These are phyloP conservation scores for Antechinus flavipes DNA, from an alignment of 2,113 vertebrate species.

Conservation along the genomic window DNA sequence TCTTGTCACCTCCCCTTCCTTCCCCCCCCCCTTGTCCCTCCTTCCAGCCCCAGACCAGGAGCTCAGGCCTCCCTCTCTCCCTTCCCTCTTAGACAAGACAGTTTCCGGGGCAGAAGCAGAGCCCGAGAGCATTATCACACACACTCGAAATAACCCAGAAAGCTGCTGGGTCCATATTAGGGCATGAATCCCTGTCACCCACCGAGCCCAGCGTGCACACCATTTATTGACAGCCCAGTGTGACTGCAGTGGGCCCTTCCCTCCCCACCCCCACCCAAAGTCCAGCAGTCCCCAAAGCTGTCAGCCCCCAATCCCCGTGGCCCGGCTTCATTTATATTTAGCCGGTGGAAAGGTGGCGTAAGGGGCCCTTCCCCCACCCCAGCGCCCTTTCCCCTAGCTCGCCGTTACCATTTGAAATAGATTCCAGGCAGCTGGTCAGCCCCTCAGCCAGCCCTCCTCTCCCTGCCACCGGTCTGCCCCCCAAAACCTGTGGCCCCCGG, in stretches of 20 bases:
- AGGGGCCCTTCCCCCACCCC: not conserved
- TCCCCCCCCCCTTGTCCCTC: constrained; percentile 6
- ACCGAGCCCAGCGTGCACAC: constrained; percentile 88
- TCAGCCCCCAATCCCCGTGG: not conserved
- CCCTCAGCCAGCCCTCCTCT: not conserved
- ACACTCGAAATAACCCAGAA: constrained; percentile 97
- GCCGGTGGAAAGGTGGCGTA: not conserved
- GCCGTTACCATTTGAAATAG: not conserved
- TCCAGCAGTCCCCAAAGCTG: constrained; percentile 39
- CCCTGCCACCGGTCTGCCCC: too few relatives aligned
- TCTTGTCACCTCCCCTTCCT: not conserved
- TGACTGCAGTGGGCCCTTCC: constrained; percentile 81
- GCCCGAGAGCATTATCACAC: constrained; percentile 95
- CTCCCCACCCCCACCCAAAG: constrained; percentile 53
- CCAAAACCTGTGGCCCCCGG: not conserved
- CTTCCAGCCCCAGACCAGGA: constrained; percentile 49
- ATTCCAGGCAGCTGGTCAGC: not conserved
- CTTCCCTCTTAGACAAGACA: constrained; percentile 56
- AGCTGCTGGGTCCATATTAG: constrained; percentile 95
- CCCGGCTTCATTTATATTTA: not conserved
- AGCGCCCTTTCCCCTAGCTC: not conserved
- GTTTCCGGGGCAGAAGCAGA: constrained; percentile 70
- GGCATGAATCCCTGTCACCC: constrained; percentile 89
- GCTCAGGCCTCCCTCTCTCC: constrained; percentile 13
- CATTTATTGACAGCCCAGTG: constrained; percentile 91